Evolutionary conservation across 1,140 invertebrate species (phyloP).

Genomic region (Polypedilum pembai): DNA sequence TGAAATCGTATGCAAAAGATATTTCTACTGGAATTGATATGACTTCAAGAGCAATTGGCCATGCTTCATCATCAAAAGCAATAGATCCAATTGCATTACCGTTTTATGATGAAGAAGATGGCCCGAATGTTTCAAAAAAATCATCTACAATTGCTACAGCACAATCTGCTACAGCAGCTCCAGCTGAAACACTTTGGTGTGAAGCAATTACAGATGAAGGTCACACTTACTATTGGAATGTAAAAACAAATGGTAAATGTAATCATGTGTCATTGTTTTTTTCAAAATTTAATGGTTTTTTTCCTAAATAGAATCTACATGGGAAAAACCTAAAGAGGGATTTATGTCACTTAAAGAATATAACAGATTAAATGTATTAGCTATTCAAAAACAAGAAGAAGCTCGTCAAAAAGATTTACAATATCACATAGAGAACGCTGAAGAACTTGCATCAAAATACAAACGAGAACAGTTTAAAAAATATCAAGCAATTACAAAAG

Average conservation of each 20-base stretch:
- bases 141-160: conserved; percentile 41
- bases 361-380: conserved; percentile 48
- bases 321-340: conserved; percentile 58
- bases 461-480: conserved; percentile 42
- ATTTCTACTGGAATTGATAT: conserved; percentile 53
- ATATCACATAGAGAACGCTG: conserved; percentile 38
- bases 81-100: conserved; percentile 40
- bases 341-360: conserved; percentile 57
- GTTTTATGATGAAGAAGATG: conserved; percentile 41
- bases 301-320: conserved; percentile 50
- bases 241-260: conserved; percentile 54
- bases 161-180: conserved; percentile 38
- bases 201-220: conserved; percentile 62
- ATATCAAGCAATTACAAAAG: conserved; percentile 34
- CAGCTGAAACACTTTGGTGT: conserved; percentile 53
- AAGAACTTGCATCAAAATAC: conserved; percentile 43
- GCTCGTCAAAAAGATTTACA: conserved; percentile 39
- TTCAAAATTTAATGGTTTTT: conserved; percentile 29
- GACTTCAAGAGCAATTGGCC: conserved; percentile 49
- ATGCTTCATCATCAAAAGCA: conserved; percentile 22
- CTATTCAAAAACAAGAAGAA: conserved; percentile 47
- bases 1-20: conserved; percentile 75
- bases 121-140: conserved; percentile 38
- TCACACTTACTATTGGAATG: conserved; percentile 72
- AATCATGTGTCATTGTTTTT: conserved; percentile 32